Percentiles rank a stretch among this genome's conserved stretches.
Conservation (phyloP, 2,888 invertebrate species). For the Uropetala carovei region DNA sequence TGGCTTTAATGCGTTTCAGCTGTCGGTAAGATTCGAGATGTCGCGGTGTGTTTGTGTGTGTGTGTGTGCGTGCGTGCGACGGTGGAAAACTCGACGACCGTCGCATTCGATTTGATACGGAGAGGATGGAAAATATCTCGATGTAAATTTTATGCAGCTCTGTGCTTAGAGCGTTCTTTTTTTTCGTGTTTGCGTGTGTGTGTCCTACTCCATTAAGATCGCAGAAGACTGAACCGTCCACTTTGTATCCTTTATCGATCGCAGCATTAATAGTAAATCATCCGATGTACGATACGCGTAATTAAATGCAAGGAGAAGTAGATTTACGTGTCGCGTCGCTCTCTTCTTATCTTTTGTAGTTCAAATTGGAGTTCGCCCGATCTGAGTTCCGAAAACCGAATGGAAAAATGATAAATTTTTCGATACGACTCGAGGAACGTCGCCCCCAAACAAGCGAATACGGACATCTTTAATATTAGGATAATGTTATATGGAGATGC, state of each 20-base stretch:
- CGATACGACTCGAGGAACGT: too few species aligned
- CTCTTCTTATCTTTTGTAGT: too few species aligned
- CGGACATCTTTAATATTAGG: too few species aligned
- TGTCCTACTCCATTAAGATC: not conserved
- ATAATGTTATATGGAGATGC: too few species aligned
- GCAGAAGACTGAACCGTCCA: not conserved
- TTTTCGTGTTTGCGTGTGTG: not conserved
- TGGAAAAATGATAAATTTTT: too few species aligned
- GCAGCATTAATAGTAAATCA: not conserved
- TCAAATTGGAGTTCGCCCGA: too few species aligned
- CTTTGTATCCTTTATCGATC: not conserved
- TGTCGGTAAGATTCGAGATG: not conserved
- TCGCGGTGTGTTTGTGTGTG: not conserved
- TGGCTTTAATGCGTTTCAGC: constrained; percentile 8
- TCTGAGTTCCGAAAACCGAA: too few species aligned
- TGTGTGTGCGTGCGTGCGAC: not conserved
- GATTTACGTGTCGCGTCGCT: not conserved
- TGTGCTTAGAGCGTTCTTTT: not conserved
- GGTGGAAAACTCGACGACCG: not conserved
- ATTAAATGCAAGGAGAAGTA: not conserved
- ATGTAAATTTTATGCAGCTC: not conserved
- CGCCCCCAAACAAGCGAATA: too few species aligned
- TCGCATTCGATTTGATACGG: not conserved
- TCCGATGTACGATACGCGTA: not conserved
- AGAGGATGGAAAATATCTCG: not conserved